phyloP scores from a whole-genome alignment of 2,888 invertebrate species.

The Sphaerophoria rueppellii region DNA sequence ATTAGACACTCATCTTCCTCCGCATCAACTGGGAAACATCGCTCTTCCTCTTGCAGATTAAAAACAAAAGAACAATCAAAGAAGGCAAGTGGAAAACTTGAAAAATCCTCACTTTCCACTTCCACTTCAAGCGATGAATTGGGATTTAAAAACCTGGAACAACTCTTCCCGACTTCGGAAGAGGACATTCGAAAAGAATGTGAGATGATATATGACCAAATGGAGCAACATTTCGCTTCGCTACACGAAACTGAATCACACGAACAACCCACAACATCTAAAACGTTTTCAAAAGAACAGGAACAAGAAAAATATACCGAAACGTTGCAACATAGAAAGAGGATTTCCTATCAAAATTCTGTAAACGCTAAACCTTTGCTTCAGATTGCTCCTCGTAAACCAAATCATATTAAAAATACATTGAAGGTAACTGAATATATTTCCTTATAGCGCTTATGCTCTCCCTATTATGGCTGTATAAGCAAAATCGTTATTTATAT shows the following conservation, averaged over 20 bases:
- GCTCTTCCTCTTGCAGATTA: conserved; percentile 35
- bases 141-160: conserved; percentile 81
- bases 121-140: conserved; percentile 79
- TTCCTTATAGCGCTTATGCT: no score
- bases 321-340: conserved; percentile 84
- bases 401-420: conserved; percentile 84
- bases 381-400: conserved; percentile 82
- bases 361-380: conserved; percentile 81
- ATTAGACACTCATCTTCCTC: conserved; percentile 8
- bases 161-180: conserved; percentile 83
- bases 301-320: conserved; percentile 75
- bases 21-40: conserved; percentile 45
- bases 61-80: conserved; percentile 26
- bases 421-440: conserved; percentile 82
- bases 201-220: conserved; percentile 92
- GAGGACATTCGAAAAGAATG: conserved; percentile 91
- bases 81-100: conserved; percentile 27
- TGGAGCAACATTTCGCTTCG: conserved; percentile 82
- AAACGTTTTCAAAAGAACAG: conserved; percentile 76
- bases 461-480: no score
- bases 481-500: no score
- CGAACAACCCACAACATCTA: conserved; percentile 9
- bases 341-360: conserved; percentile 88
- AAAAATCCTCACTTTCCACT: conserved; percentile 67
- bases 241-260: conserved; percentile 72